Evolutionary conservation across 2,888 invertebrate species (phyloP).

Genomic region (Lithosia quadra): DNA sequence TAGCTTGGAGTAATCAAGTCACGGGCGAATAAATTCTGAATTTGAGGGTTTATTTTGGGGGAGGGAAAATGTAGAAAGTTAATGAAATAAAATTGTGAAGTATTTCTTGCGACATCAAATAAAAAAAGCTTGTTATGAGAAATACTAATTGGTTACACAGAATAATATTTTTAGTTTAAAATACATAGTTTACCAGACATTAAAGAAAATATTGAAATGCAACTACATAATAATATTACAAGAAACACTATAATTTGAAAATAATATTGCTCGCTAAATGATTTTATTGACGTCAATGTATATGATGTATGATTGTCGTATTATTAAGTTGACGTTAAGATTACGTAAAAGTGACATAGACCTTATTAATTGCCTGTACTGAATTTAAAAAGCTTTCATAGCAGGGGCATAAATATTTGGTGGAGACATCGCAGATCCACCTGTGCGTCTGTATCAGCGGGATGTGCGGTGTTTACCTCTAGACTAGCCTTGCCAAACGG

Average conservation of each 20-base stretch:
- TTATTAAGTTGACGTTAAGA: not conserved
- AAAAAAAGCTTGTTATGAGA: no score
- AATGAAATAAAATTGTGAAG: no score
- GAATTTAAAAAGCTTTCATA: slow-evolving; percentile 19
- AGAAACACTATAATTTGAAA: not conserved
- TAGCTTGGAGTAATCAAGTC: no score
- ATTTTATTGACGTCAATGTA: slow-evolving; percentile 6
- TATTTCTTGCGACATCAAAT: no score
- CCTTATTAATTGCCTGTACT: not conserved
- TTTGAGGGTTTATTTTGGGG: no score
- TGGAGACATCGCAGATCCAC: slow-evolving; percentile 26
- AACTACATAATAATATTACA: not conserved
- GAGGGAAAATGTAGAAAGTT: no score
- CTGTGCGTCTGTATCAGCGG: slow-evolving; percentile 35
- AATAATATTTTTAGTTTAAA: no score
- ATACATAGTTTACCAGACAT: no score
- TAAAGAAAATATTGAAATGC: no score
- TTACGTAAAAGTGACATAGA: not conserved
- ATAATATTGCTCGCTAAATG: not conserved
- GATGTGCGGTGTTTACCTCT: slow-evolving; percentile 50
- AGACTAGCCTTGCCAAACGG: slow-evolving; percentile 58
- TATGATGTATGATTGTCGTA: not conserved
- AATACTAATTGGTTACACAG: no score
- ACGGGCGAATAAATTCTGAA: no score
- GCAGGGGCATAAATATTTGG: slow-evolving; percentile 21